Conservation (phyloP, 2,888 invertebrate genomes). For the Rhabditoides inermis region DNA sequence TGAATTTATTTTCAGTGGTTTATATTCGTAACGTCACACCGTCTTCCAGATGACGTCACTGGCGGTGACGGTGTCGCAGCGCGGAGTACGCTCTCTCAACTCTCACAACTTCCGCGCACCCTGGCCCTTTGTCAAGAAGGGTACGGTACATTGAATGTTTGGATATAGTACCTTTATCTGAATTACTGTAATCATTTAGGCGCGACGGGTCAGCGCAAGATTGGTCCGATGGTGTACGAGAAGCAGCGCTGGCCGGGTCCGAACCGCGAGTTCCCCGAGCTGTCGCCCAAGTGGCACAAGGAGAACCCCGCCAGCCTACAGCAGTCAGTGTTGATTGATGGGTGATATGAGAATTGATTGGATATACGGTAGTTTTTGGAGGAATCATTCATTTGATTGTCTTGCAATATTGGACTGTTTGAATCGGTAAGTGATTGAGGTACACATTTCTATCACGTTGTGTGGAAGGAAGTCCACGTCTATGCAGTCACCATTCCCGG, state of each 20-base stretch:
- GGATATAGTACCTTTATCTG: background rate
- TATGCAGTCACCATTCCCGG: no score
- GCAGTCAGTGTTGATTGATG: conserved; percentile 13
- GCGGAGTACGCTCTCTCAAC: conserved; percentile 40
- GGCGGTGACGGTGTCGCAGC: background rate
- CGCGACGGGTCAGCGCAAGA: conserved; percentile 41
- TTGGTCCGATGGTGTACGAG: conserved; percentile 41
- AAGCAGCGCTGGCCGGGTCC: conserved; percentile 44
- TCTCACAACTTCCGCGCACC: conserved; percentile 38
- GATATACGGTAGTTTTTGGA: background rate
- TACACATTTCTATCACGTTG: no score
- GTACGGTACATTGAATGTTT: conserved; percentile 1
- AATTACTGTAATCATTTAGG: conserved; percentile 11
- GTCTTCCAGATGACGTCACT: background rate
- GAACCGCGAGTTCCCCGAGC: conserved; percentile 46
- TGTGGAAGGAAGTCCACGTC: no score
- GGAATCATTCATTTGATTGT: background rate
- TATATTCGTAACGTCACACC: no score
- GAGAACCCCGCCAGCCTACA: conserved; percentile 34
- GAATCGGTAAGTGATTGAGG: no score
- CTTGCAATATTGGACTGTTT: background rate
- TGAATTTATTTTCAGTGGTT: no score
- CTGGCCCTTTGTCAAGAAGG: conserved; percentile 50
- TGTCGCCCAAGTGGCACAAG: conserved; percentile 44
- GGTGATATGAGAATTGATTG: background rate